Base-by-base conservation (phyloP, 2,113 vertebrate species). In the Dinomys branickii region DNA sequence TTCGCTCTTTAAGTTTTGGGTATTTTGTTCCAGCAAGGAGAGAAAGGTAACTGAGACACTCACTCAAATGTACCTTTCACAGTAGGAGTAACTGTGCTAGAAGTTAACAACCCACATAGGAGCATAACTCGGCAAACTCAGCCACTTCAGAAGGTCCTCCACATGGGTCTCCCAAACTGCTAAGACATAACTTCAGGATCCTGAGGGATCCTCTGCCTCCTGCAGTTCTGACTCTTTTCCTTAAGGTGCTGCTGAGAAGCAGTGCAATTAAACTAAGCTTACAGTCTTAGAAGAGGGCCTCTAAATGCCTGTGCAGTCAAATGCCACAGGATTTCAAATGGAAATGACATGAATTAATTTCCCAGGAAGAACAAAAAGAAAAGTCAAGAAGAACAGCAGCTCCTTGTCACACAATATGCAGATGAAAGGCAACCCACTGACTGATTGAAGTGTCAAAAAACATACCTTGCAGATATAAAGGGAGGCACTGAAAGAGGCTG, bases 301-400 rank as follows among this genome's bases (percentile, higher is more conserved):
- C 44, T 58, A 52, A 95, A 88, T 84, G 82, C 92, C 63, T 80
- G 82, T 73, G 52, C 90, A 92, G 94, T 96, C 90, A 97, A 96
- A 96, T 96, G 90, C 92, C 96, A 97, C 83, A 56, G 41, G 47
- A 97, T 96, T 97, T 96, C 95, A 97, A 97, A 94, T 94, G 90
- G 59, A 98, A 97, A 97, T 97, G 95, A 95, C 92, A 91, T 94
- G 96, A 97, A 96, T 97, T 98, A 94, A 97, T 98, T 97, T 97
- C 90, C 90, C 17, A 41, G 90, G 95, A 94, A 97, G 95, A 95
- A 97, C 84, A 97, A 95, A 94, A 97, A 86, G 92, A 90, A 73
- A 97, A 97, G 88, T 91, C 1, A 20, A 95, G 82, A 95, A 96
- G 89, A 95, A 93, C 90, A 38, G 65, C 92, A 95, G 94, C 26